Percentiles rank a stretch among this genome's conserved stretches.
Conservation (phyloP, 1,140 invertebrate species). For the Nixonia krombeini region DNA sequence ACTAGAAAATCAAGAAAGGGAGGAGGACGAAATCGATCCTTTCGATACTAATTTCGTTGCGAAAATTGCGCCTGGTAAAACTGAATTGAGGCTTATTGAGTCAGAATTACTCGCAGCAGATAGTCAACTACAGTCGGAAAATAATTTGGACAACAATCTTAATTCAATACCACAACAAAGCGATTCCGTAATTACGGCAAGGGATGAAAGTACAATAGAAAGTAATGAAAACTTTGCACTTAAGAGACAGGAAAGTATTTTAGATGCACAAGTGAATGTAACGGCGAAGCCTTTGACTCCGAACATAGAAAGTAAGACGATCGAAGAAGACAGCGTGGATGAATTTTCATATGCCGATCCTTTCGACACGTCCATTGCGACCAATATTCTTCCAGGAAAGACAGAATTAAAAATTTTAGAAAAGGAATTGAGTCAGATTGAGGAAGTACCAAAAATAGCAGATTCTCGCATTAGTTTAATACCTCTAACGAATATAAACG, state of each 20-base stretch:
- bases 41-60: slow-evolving; percentile 87
- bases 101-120: slow-evolving; percentile 74
- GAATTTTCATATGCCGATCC: slow-evolving; percentile 75
- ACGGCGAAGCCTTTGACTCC: slow-evolving; percentile 78
- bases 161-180: slow-evolving; percentile 60
- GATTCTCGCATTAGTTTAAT: slow-evolving; percentile 45
- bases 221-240: slow-evolving; percentile 18
- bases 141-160: slow-evolving; percentile 72
- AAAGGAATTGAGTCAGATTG: slow-evolving; percentile 76
- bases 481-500: slow-evolving; percentile 28
- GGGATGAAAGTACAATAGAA: slow-evolving; percentile 6
- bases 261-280: slow-evolving; percentile 76
- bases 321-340: slow-evolving; percentile 59
- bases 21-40: slow-evolving; percentile 77
- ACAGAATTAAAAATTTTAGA: slow-evolving; percentile 84
- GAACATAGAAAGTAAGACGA: slow-evolving; percentile 65
- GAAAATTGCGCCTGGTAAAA: slow-evolving; percentile 79
- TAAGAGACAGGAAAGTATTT: slow-evolving; percentile 61
- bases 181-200: not conserved
- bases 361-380: slow-evolving; percentile 85
- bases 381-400: slow-evolving; percentile 81
- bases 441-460: slow-evolving; percentile 38
- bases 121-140: slow-evolving; percentile 1
- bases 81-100: slow-evolving; percentile 82
- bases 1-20: slow-evolving; percentile 54